These are phyloP conservation scores for Penaeus monodon DNA, from an alignment of 2,888 invertebrate genomes.

Conservation along the genomic window DNA sequence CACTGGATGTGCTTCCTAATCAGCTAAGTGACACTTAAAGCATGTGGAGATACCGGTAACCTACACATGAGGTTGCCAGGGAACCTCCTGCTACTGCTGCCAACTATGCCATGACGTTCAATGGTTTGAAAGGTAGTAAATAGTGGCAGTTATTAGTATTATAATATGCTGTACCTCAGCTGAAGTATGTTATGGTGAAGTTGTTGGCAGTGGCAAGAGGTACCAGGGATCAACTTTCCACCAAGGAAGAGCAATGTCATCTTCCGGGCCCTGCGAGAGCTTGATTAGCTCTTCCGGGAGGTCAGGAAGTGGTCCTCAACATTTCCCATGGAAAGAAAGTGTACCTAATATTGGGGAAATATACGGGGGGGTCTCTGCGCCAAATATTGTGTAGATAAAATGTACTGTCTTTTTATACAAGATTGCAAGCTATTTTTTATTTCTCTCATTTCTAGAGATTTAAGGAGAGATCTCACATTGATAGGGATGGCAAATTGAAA, in stretches of 20 bases:
- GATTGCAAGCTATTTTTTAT: slow-evolving; percentile 60
- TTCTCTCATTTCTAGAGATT: slow-evolving; percentile 63
- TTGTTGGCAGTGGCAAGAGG: slow-evolving; percentile 29
- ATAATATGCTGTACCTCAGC: neutral
- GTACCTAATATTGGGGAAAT: slow-evolving; percentile 62
- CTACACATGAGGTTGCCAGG: slow-evolving; percentile 17
- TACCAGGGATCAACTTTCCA: slow-evolving; percentile 49
- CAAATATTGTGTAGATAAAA: slow-evolving; percentile 63
- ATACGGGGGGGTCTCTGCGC: slow-evolving; percentile 62
- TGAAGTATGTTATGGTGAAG: slow-evolving; percentile 28
- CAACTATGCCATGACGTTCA: slow-evolving; percentile 3
- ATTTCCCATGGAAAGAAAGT: slow-evolving; percentile 62
- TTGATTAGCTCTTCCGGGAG: slow-evolving; percentile 33
- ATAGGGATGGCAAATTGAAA: slow-evolving; percentile 61
- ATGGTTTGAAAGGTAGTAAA: neutral
- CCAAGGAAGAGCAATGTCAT: slow-evolving; percentile 55
- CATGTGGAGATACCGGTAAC: slow-evolving; percentile 31
- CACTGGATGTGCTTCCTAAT: slow-evolving; percentile 23
- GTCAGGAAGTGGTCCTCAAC: slow-evolving; percentile 55
- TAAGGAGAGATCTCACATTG: slow-evolving; percentile 62
- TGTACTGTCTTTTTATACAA: slow-evolving; percentile 63
- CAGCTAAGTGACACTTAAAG: slow-evolving; percentile 28
- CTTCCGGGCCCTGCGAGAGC: slow-evolving; percentile 51
- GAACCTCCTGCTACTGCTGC: slow-evolving; percentile 21
- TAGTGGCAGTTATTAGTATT: neutral